Evolutionary conservation across 2,888 invertebrate genomes (phyloP), one percentile per base, ranked within the genome.

Genomic region (Euspilapteryx auroguttella): DNA sequence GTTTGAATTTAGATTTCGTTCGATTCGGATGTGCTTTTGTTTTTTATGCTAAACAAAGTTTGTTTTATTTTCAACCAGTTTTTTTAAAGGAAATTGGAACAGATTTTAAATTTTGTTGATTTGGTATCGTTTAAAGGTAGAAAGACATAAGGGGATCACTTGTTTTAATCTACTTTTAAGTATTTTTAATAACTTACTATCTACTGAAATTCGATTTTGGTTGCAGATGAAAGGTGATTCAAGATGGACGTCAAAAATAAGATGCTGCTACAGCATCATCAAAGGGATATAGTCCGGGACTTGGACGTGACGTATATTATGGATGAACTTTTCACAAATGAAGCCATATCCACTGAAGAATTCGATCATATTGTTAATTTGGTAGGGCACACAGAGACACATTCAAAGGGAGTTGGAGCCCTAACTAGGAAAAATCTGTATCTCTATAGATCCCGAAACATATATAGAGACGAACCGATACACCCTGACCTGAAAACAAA

Each of bases 291-390:
- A 34, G 55, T 77, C 28, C 45, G 51, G 21, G 79, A 79, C 45
- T 46, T 79, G 34, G 73, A 79, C 32, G 66, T 78, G 6, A 49
- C 44, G 6, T 64, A 61, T 44, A 63, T 79, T 22, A 44, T 76
- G n/a, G 73, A 77, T 32, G 53, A 64, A 25, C 52, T 79, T 33
- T 61, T 65, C 32, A 48, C 71, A 7, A 61, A 58, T 32, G 48
- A 58, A 28, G 71, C 59, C 11, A 47, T 79, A 32, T 51, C 61
- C 2, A 39, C 37, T 10, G 62, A 62, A 14, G 65, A 69, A 9
- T 58, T 56, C 32, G 56, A 65, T 35, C 45, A 52, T 29, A 59
- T 73, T 29, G 44, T 40, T 21, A 47, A 42, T 23, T 37, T 57
- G 44, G 71, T 69, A 41, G 51, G 54, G 35, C 13, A n/a, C n/a